Evolutionary conservation across 2,797 vertebrate genomes (phyloP), one percentile per base, ranked within the genome.

Genomic region (Sebastes paucispinis): DNA sequence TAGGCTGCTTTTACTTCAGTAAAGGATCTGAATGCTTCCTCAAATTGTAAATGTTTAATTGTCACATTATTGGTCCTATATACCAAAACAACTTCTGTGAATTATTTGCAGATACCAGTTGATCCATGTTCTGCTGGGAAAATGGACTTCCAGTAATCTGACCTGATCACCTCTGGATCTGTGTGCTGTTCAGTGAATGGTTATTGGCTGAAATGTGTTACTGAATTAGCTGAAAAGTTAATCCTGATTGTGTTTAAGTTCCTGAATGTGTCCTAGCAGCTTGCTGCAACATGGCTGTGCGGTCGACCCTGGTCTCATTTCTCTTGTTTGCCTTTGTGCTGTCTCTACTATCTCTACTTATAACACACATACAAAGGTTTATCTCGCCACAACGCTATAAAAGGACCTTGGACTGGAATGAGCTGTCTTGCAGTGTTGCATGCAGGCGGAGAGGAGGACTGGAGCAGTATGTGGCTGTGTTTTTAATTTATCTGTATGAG

Each of bases 321-420:
- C 20, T 29, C 25, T 4, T 77, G 24, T 81, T 77, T 63, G 52
- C 25, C 11, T 71, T 50, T 67, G 63, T 25, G 10, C 16, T 34
- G 62, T 76, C 16, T 81, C 27, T 47, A 79, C 77, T 85, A 84
- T 82, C 81, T 81, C 20, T 6, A 10, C 27, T 81, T 6, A 57
- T 8, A 14, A 47, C 32, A 70, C 31, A 60, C 20, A 29, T 0
- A 39, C 18, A 36, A 3, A 67, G 6, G 39, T 85, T 87, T 87
- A 83, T 85, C 69, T 86, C 4, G 27, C 72, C 71, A n/a, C 29
- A 54, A 50, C 60, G 71, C 82, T 39, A 43, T 91, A 89, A 90
- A 87, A 60, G 88, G 87, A 93, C 92, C 73, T 89, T 93, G 91
- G 81, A 91, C 92, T 76, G 39, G 6, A 80, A 62, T 2, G 5